These are phyloP conservation scores for Eurytoma californica DNA, from an alignment of 2,888 invertebrate species.

Conservation along the genomic window DNA sequence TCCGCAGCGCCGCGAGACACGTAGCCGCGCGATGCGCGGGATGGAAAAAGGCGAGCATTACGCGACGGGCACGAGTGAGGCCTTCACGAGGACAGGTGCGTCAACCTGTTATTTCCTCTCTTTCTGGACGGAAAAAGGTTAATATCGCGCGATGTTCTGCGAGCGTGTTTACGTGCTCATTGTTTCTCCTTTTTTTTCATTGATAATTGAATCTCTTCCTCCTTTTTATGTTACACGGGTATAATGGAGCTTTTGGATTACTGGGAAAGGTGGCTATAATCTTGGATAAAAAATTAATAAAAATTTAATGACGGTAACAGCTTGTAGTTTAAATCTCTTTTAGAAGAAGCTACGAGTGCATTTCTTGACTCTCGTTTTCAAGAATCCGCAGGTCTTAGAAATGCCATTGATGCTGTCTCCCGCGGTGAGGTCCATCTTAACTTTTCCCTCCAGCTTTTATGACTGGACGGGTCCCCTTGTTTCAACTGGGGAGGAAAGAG, in stretches of 20 bases:
- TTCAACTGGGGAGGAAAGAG: conserved; percentile 12
- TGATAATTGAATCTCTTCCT: conserved; percentile 3
- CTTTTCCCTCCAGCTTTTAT: conserved; percentile 45
- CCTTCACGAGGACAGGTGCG: conserved; percentile 37
- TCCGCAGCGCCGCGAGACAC: neutral
- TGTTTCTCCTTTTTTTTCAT: conserved; percentile 2
- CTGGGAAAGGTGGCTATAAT: neutral
- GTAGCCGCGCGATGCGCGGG: neutral
- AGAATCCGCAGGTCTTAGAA: conserved; percentile 3
- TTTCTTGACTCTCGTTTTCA: no score
- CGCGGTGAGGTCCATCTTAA: conserved; percentile 27
- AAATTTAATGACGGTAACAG: no score
- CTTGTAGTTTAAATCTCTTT: no score
- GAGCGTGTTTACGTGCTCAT: no score
- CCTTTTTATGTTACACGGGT: neutral
- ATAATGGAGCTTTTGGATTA: neutral
- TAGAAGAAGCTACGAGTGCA: no score
- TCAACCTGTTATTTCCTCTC: conserved; percentile 48
- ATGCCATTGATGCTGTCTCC: conserved; percentile 1
- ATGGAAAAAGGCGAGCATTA: neutral
- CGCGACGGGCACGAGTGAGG: conserved; percentile 19
- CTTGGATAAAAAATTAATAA: no score
- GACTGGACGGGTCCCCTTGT: conserved; percentile 39
- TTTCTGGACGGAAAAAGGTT: neutral
- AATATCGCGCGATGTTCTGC: neutral